Conservation (phyloP, 1,140 invertebrate genomes). For the Carcinoscorpius rotundicauda region DNA sequence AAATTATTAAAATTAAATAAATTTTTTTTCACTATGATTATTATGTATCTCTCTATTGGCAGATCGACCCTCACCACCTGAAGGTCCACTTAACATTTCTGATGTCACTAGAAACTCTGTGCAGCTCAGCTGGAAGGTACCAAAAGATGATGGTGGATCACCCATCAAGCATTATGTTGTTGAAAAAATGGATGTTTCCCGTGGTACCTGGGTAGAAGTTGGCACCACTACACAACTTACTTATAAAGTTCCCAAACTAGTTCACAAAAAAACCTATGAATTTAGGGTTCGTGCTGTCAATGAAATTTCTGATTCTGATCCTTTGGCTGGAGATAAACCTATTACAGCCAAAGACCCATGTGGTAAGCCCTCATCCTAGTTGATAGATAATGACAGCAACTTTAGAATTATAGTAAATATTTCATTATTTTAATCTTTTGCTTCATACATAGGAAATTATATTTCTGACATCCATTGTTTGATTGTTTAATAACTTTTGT, state of each 20-base stretch:
- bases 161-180: slow-evolving; percentile 92
- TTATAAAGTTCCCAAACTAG: slow-evolving; percentile 68
- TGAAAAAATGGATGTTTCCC: slow-evolving; percentile 91
- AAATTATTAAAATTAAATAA: too few species aligned
- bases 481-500: too few species aligned
- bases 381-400: too few species aligned
- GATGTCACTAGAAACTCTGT: slow-evolving; percentile 84
- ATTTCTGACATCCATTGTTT: too few species aligned
- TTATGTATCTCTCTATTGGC: background rate
- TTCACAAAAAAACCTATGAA: slow-evolving; percentile 85
- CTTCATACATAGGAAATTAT: too few species aligned
- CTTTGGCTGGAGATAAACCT: slow-evolving; percentile 65
- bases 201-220: slow-evolving; percentile 90
- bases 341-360: slow-evolving; percentile 91
- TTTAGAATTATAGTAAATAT: too few species aligned
- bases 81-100: slow-evolving; percentile 67
- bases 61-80: slow-evolving; percentile 76
- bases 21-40: too few species aligned
- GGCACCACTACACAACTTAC: slow-evolving; percentile 70
- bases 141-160: slow-evolving; percentile 78
- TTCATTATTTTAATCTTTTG: too few species aligned
- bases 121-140: slow-evolving; percentile 64
- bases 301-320: slow-evolving; percentile 85
- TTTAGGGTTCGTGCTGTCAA: slow-evolving; percentile 85
- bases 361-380: slow-evolving; percentile 37